Conservation (phyloP, 2,888 invertebrate species). For the Sabellastarte sp. region DNA sequence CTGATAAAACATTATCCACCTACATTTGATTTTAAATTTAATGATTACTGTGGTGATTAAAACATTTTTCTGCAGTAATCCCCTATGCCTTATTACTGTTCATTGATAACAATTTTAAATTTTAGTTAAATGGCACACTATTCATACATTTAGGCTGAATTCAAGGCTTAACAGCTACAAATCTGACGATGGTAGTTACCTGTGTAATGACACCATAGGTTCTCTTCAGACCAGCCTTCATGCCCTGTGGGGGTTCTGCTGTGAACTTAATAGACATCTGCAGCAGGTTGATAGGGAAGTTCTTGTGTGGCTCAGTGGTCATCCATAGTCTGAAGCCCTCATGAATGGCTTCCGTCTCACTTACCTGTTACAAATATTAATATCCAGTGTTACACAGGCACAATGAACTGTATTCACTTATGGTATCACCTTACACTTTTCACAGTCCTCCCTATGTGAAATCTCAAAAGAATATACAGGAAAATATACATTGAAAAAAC, state of each 20-base stretch:
- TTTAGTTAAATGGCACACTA: too few relatives aligned
- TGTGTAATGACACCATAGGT: slow-evolving; percentile 85
- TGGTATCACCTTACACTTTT: too few relatives aligned
- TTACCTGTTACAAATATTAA: slow-evolving; percentile 6
- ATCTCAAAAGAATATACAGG: background rate
- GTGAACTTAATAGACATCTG: slow-evolving; percentile 97
- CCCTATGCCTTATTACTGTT: too few relatives aligned
- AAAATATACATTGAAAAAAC: background rate
- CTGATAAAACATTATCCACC: too few relatives aligned
- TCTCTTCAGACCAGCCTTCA: slow-evolving; percentile 87
- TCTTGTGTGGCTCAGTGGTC: slow-evolving; percentile 88
- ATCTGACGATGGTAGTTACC: too few relatives aligned
- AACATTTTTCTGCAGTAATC: too few relatives aligned
- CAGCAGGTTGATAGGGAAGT: slow-evolving; percentile 83
- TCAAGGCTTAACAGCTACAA: too few relatives aligned
- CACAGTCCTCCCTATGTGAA: too few relatives aligned
- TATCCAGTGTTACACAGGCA: background rate
- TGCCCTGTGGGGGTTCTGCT: slow-evolving; percentile 95
- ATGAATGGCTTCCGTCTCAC: slow-evolving; percentile 72
- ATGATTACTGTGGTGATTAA: too few relatives aligned
- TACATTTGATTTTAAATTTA: too few relatives aligned
- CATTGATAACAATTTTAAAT: too few relatives aligned
- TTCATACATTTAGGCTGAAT: too few relatives aligned
- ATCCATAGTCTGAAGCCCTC: slow-evolving; percentile 87
- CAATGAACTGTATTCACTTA: background rate